These are phyloP conservation scores for Ectemnius cavifrons DNA, from an alignment of 2,888 invertebrate genomes.

Conservation along the genomic window DNA sequence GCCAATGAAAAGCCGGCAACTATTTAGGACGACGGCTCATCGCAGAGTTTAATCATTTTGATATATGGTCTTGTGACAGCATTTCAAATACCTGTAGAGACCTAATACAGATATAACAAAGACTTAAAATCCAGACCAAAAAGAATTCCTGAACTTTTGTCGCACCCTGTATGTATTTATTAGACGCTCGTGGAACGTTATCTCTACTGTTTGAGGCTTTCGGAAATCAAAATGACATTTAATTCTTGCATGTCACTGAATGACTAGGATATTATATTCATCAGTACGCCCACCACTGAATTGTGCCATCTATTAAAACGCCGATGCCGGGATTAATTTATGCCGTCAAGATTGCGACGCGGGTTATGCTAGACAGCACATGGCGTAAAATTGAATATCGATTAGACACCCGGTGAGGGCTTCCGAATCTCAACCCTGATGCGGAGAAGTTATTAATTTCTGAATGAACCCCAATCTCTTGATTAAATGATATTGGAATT, in stretches of 20 bases:
- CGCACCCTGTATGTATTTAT: too few relatives aligned
- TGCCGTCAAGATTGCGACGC: constrained; percentile 63
- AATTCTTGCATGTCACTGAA: neutral
- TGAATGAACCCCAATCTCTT: constrained; percentile 51
- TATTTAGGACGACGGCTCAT: too few relatives aligned
- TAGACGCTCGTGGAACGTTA: too few relatives aligned
- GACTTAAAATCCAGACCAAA: too few relatives aligned
- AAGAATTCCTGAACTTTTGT: too few relatives aligned
- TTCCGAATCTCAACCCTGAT: constrained; percentile 44
- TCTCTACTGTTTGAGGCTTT: too few relatives aligned
- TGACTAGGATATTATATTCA: constrained; percentile 60
- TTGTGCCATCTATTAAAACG: constrained; percentile 66
- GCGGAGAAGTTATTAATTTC: constrained; percentile 61
- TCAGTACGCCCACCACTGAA: constrained; percentile 41
- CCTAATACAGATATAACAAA: too few relatives aligned
- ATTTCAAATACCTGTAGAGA: too few relatives aligned
- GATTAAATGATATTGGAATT: constrained; percentile 57
- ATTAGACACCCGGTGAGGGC: constrained; percentile 59
- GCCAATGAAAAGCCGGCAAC: too few relatives aligned
- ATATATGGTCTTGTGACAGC: too few relatives aligned
- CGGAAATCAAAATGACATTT: too few relatives aligned
- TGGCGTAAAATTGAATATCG: constrained; percentile 67
- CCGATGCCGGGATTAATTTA: constrained; percentile 66
- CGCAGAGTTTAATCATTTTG: too few relatives aligned
- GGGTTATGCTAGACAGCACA: constrained; percentile 66